phyloP scores from a whole-genome alignment of 23 tunicate genomes.

The Styela clava region DNA sequence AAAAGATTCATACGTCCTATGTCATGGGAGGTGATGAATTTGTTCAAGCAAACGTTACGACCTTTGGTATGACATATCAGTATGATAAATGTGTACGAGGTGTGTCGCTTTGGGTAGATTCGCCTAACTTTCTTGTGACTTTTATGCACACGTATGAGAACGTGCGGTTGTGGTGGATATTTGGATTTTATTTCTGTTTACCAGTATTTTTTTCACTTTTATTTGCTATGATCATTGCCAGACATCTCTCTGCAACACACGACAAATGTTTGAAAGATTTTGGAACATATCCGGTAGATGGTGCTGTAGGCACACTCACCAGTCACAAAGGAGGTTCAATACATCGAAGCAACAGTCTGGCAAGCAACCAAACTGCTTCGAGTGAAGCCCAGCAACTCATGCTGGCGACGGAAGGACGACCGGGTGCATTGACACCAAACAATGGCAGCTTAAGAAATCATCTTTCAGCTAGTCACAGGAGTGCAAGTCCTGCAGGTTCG shows the following conservation, averaged over 20 bases:
- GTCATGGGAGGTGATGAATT: neutral
- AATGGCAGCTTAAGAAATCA: slow-evolving; percentile 22
- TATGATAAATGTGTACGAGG: slow-evolving; percentile 47
- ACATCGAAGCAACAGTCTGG: slow-evolving; percentile 22
- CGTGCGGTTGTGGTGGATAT: slow-evolving; percentile 65
- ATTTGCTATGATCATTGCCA: slow-evolving; percentile 50
- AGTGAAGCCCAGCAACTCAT: slow-evolving; percentile 32
- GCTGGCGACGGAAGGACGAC: neutral
- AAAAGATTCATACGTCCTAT: neutral
- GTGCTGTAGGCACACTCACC: slow-evolving; percentile 23
- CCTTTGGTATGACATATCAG: slow-evolving; percentile 3
- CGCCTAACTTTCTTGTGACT: slow-evolving; percentile 28
- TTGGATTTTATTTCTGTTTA: slow-evolving; percentile 60
- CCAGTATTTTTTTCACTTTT: slow-evolving; percentile 49
- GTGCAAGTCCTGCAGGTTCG: slow-evolving; percentile 24
- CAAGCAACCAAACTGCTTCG: slow-evolving; percentile 28
- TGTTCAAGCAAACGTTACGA: neutral
- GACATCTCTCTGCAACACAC: slow-evolving; percentile 33
- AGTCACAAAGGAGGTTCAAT: slow-evolving; percentile 26
- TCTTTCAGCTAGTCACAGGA: neutral
- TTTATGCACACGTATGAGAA: slow-evolving; percentile 44
- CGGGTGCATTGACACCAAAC: neutral
- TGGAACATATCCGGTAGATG: slow-evolving; percentile 19
- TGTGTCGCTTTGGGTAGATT: slow-evolving; percentile 38
- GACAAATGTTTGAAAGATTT: slow-evolving; percentile 18